Conservation (phyloP, 2,888 invertebrate genomes). For the Creontiades dilutus region DNA sequence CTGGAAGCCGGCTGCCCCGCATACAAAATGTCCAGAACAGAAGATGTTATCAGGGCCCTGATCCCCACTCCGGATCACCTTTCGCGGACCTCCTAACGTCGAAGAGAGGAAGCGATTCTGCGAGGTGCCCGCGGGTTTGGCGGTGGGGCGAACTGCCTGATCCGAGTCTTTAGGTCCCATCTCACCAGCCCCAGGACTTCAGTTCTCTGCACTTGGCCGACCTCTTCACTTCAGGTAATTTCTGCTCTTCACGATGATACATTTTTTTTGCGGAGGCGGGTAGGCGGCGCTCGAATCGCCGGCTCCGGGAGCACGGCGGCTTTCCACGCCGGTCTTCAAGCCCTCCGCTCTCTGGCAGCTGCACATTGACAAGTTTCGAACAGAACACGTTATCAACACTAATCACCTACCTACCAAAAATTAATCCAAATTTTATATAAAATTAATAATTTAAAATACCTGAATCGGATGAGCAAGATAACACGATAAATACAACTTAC, state of each 20-base stretch:
- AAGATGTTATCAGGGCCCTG: neutral
- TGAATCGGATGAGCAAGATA: too few relatives aligned
- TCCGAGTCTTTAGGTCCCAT: conserved; percentile 44
- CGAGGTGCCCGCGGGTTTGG: neutral
- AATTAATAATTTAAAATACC: too few relatives aligned
- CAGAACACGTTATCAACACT: too few relatives aligned
- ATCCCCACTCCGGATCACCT: neutral
- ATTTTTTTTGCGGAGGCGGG: neutral
- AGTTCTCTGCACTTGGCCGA: conserved; percentile 65
- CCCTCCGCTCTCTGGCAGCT: too few relatives aligned
- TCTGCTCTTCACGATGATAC: neutral
- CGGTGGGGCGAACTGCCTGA: neutral
- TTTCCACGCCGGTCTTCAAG: neutral
- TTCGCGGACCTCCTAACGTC: neutral
- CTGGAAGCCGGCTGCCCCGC: neutral
- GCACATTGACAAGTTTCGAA: too few relatives aligned
- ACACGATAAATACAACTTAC: too few relatives aligned
- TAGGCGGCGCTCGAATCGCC: neutral
- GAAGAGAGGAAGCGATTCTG: conserved; percentile 37
- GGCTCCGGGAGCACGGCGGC: neutral
- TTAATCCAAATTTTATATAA: too few relatives aligned
- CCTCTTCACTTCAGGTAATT: conserved; percentile 67
- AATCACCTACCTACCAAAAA: too few relatives aligned
- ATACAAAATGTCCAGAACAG: neutral
- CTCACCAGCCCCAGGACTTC: conserved; percentile 45